These are phyloP conservation scores for Cloeon dipterum DNA, from an alignment of 2,888 invertebrate genomes.

Conservation along the genomic window DNA sequence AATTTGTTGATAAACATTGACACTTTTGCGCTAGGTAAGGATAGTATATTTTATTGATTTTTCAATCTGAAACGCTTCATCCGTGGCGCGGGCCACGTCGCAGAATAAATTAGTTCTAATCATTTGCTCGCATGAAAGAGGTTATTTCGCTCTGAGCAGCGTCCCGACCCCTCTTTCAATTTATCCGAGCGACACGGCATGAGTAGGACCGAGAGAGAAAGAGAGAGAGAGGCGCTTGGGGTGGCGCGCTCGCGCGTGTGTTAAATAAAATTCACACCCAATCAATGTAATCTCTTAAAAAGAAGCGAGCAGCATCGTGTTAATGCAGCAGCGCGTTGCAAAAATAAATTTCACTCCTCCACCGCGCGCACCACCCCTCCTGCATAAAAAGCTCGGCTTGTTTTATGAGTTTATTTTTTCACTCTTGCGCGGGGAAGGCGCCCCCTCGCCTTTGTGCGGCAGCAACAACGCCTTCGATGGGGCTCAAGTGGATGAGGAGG, in stretches of 20 bases:
- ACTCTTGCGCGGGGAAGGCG: background rate
- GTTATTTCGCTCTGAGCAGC: background rate
- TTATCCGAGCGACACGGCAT: too few species aligned
- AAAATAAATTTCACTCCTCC: background rate
- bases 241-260: too few species aligned
- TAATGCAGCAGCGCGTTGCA: background rate
- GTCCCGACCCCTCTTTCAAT: background rate
- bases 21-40: too few species aligned
- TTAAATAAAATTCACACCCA: conserved; percentile 1
- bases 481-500: background rate
- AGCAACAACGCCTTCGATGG: too few species aligned
- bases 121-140: conserved; percentile 1
- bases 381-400: background rate
- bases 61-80: too few species aligned
- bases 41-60: too few species aligned
- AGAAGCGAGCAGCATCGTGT: background rate
- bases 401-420: conserved; percentile 2
- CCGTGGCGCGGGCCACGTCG: too few species aligned
- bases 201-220: too few species aligned
- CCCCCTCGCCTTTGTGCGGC: background rate
- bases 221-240: too few species aligned
- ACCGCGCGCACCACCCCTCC: too few species aligned
- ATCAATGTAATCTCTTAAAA: background rate
- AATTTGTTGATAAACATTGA: too few species aligned
- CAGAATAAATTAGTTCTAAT: too few species aligned